These are phyloP conservation scores for Empis livida DNA, from an alignment of 2,888 invertebrate genomes.

Conservation along the genomic window DNA sequence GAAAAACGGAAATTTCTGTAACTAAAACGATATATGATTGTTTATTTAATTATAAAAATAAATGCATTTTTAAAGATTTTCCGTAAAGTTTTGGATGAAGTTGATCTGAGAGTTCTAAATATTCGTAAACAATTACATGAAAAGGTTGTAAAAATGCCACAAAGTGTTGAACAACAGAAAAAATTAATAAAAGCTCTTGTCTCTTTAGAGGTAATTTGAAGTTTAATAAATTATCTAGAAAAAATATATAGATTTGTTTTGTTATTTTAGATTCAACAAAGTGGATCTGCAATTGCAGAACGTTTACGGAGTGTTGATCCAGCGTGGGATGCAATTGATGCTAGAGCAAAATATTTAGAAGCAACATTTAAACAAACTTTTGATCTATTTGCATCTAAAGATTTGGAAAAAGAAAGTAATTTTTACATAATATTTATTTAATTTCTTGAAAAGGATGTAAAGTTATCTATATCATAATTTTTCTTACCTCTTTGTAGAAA, in stretches of 20 bases:
- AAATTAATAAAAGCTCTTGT: slow-evolving; percentile 72
- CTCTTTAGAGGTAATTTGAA: slow-evolving; percentile 48
- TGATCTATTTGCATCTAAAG: slow-evolving; percentile 30
- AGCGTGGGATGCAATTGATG: slow-evolving; percentile 88
- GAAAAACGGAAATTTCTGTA: slow-evolving; percentile 79
- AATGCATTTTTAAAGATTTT: slow-evolving; percentile 48
- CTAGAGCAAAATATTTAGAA: slow-evolving; percentile 66
- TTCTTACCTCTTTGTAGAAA: slow-evolving; percentile 20
- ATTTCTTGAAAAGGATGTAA: too few relatives aligned
- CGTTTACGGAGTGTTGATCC: slow-evolving; percentile 57
- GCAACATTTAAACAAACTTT: slow-evolving; percentile 31
- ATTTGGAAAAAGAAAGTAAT: slow-evolving; percentile 25
- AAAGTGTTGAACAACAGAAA: slow-evolving; percentile 87
- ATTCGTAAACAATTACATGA: slow-evolving; percentile 68
- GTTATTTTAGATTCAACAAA: slow-evolving; percentile 24
- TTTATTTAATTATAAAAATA: neutral
- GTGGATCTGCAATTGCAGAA: slow-evolving; percentile 27
- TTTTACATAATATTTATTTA: too few relatives aligned
- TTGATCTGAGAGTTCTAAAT: slow-evolving; percentile 73
- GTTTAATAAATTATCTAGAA: neutral
- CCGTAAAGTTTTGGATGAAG: slow-evolving; percentile 77
- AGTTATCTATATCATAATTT: too few relatives aligned
- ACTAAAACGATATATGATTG: slow-evolving; percentile 6
- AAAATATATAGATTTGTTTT: neutral
- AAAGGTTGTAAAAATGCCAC: slow-evolving; percentile 80